Evolutionary conservation across 2,888 invertebrate genomes (phyloP).

Genomic region (Cryptophagus acutangulus): DNA sequence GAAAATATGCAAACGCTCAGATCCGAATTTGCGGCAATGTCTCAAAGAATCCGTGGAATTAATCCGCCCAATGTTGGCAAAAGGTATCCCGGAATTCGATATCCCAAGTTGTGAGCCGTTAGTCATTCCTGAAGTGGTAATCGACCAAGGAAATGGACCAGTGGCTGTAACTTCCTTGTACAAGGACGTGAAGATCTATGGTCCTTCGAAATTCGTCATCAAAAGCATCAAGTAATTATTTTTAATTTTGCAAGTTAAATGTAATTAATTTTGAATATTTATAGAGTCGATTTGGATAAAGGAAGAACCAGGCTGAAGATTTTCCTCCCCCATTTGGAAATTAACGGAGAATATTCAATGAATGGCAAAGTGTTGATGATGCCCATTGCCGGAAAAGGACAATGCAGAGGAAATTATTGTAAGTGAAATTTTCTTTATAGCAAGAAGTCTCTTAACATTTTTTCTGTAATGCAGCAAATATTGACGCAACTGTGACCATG

Average conservation of each 20-base stretch:
- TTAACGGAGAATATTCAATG: conserved; percentile 63
- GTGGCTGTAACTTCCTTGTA: conserved; percentile 57
- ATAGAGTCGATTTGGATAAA: conserved; percentile 55
- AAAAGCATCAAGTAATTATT: conserved; percentile 56
- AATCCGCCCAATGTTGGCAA: conserved; percentile 55
- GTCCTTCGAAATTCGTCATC: conserved; percentile 57
- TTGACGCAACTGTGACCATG: conserved; percentile 59
- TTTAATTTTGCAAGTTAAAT: not conserved
- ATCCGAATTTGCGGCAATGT: conserved; percentile 60
- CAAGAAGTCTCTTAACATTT: conserved; percentile 3
- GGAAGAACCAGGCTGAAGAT: conserved; percentile 58
- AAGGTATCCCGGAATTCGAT: conserved; percentile 58
- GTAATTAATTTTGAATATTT: conserved; percentile 6
- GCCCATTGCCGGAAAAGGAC: conserved; percentile 66
- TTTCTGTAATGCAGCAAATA: conserved; percentile 53
- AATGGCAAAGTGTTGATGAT: conserved; percentile 68
- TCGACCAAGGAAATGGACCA: conserved; percentile 59
- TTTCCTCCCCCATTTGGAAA: conserved; percentile 58
- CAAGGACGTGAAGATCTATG: conserved; percentile 56
- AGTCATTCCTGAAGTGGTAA: conserved; percentile 55
- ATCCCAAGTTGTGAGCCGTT: conserved; percentile 65
- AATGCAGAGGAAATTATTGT: conserved; percentile 65
- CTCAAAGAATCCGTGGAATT: conserved; percentile 58
- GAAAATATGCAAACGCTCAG: conserved; percentile 61
- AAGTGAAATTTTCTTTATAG: conserved; percentile 39